Base-by-base conservation (phyloP, 2,888 invertebrate species). In the Drosophila mettleri region DNA sequence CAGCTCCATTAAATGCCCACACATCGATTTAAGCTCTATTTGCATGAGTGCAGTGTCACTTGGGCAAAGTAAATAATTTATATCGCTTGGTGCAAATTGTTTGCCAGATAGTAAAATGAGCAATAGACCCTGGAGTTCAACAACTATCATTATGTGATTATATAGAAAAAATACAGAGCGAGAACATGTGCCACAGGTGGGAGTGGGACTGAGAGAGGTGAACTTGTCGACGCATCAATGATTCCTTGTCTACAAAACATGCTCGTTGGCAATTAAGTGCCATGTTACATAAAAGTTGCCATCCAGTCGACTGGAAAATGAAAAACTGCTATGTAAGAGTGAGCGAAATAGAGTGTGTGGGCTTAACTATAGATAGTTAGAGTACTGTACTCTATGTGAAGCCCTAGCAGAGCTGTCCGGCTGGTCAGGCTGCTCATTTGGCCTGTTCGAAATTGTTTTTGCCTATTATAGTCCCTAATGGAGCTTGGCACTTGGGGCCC, bases 281-380 rank as follows among this genome's bases (percentile, higher is more conserved):
- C 58, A 65, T 48, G 65, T 78, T 71, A 72, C 65, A 65, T 76
- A 73, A 64, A 77, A 64, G 39, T 68, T 69, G 64, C 62, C 66
- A 70, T 59, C 82, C 78, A 85, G 61, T 86, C 85, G 69, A 70
- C 52, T 87, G 85, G 78, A 84, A 84, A 86, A 70, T 72, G 49
- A 57, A 55, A 63, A 69, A 55, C 48, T 58, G 51, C 52, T 55
- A 60, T 57, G 61, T 48, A 72, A 57, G n/a, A 69, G 38, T 46
- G 51, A 57, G 58, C 61, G 43, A 38, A 24, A 41, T 39, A 2
- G 16, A 69, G 58, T 38, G 61, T 59, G 61, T 62, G 54, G 57
- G 72, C 66, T 31, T n/a, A 38, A n/a, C 51, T 45, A 46, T 18
- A 49, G 34, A 54, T 52, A 38, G 36, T 39, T 53, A 36, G 53